These are phyloP conservation scores for Cheilosia impressa DNA, from an alignment of 2,888 invertebrate species.

Conservation along the genomic window DNA sequence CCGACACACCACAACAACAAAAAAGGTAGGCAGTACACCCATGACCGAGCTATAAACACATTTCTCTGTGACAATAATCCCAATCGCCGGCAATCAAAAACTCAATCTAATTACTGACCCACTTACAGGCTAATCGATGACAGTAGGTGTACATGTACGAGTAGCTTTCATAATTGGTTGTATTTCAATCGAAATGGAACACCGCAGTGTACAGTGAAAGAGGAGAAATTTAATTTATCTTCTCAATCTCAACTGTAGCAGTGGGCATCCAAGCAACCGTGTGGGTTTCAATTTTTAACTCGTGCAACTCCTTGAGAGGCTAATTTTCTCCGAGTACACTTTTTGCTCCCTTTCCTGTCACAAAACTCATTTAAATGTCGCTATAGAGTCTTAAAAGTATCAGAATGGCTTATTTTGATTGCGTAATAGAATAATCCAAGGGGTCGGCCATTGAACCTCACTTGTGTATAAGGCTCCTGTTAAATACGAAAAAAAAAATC, in stretches of 20 bases:
- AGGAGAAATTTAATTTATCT: constrained; percentile 12
- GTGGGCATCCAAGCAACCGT: background rate
- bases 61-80: constrained; percentile 32
- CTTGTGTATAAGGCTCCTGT: constrained; percentile 22
- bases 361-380: constrained; percentile 4
- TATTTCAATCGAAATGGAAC: constrained; percentile 4
- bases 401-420: constrained; percentile 34
- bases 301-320: constrained; percentile 38
- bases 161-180: constrained; percentile 16
- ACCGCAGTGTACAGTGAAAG: constrained; percentile 3
- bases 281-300: constrained; percentile 27
- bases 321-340: background rate
- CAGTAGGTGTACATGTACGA: background rate
- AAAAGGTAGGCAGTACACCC: constrained; percentile 8
- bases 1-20: background rate
- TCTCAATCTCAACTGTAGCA: background rate
- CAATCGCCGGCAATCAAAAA: constrained; percentile 38
- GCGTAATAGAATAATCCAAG: constrained; percentile 21
- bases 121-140: constrained; percentile 39
- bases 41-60: constrained; percentile 29
- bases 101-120: constrained; percentile 55
- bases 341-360: background rate
- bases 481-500: constrained; percentile 18
- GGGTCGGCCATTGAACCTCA: constrained; percentile 49
- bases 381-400: background rate